Percentiles rank a stretch among this genome's conserved stretches.
Evolutionary conservation across 2,113 vertebrate species (phyloP).

Genomic region (Lycaon pictus): DNA sequence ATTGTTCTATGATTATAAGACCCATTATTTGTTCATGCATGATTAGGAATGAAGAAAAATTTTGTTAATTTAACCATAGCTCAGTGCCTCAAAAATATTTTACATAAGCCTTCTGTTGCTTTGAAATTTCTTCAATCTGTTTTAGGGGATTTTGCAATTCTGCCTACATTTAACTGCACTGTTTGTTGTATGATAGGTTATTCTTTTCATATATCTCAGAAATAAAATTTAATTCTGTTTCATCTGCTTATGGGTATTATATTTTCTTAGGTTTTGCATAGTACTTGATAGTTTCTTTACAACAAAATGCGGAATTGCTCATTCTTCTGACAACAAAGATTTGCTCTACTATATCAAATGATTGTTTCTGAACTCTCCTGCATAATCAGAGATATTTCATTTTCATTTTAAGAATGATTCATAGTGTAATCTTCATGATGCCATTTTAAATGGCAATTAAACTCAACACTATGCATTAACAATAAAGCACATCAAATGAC

Average conservation of each 20-base stretch:
- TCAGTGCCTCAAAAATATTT: neutral
- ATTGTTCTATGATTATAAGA: neutral
- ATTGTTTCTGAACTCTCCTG: neutral
- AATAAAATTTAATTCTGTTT: neutral
- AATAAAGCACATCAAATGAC: neutral
- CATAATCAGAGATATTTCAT: slow-evolving; percentile 28
- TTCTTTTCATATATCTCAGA: neutral
- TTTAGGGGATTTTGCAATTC: neutral
- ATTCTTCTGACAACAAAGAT: neutral
- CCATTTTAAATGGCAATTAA: slow-evolving; percentile 42
- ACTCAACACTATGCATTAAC: neutral
- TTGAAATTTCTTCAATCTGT: neutral
- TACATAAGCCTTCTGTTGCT: neutral
- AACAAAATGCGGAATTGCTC: neutral
- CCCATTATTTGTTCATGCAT: neutral
- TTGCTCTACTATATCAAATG: neutral
- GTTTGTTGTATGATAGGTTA: neutral
- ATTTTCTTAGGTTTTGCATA: neutral
- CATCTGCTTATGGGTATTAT: neutral
- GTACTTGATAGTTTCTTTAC: neutral
- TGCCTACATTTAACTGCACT: neutral
- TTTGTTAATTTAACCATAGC: neutral
- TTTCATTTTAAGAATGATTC: slow-evolving; percentile 38
- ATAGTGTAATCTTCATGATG: neutral
- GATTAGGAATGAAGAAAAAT: neutral